Percentiles rank a stretch among this genome's conserved stretches.
Evolutionary conservation across 2,113 vertebrate genomes (phyloP).

Genomic region (Pachycephala philippinensis): DNA sequence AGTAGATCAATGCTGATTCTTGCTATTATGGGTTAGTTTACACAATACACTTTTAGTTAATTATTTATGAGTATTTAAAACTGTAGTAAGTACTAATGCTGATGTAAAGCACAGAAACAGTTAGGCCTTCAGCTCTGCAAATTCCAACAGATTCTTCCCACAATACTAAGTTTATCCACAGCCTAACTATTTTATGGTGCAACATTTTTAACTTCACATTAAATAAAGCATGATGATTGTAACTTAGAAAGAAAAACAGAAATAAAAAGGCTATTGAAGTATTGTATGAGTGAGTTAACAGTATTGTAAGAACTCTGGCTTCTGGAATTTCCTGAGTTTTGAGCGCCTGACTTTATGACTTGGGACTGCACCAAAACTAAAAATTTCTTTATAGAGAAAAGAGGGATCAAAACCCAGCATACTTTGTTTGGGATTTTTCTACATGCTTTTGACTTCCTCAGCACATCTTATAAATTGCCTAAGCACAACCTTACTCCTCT

Average conservation of each 20-base stretch:
- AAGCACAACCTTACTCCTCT: not conserved
- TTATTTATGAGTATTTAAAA: not conserved
- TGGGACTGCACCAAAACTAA: not conserved
- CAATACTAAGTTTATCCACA: not conserved
- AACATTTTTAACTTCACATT: not conserved
- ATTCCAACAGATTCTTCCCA: not conserved
- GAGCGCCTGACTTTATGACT: slow-evolving; percentile 11
- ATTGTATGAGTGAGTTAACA: not conserved
- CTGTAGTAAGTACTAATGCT: not conserved
- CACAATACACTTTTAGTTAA: not conserved
- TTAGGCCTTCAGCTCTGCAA: not conserved
- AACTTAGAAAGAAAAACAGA: slow-evolving; percentile 4
- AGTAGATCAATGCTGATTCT: not conserved
- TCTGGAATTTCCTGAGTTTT: slow-evolving; percentile 40
- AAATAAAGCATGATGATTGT: not conserved
- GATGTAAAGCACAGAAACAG: not conserved
- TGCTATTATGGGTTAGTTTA: not conserved
- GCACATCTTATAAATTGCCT: not conserved
- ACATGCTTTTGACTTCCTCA: not conserved
- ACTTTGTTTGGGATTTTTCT: not conserved
- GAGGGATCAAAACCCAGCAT: not conserved
- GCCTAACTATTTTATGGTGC: not conserved
- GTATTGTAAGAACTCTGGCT: not conserved
- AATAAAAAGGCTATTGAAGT: not conserved
- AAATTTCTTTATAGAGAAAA: not conserved